Base-by-base conservation (phyloP, 2,113 vertebrate species). In the Numenius arquata region DNA sequence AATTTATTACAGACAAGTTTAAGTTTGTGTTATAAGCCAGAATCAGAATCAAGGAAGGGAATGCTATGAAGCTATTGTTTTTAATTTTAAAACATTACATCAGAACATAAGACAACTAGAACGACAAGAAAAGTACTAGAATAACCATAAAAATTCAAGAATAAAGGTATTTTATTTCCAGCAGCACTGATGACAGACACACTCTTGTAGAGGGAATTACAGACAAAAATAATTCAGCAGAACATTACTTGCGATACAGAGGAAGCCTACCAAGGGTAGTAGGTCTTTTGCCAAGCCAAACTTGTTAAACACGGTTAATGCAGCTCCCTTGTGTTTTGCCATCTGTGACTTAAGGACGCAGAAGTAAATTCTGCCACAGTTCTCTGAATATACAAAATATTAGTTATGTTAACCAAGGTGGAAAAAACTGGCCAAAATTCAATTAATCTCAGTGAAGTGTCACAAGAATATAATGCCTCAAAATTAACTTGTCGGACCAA, bases 21-120 rank as follows among this genome's bases (percentile, higher is more conserved):
- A 72, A 43, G 26, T 50, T 82, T 26, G 2, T 47, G 11, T 15
- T 45, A 29, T 22, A 53, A 70, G 9, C 20, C 23, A 66, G 34
- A 74, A 56, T 6, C 14, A 70, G 30, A 59, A 62, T 43, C 61
- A 29, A 10, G 14, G n/a, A 72, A 45, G 4, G 11, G 11, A 89
- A 84, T 0, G 1, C 26, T 12, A 8, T 18, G 36, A 74, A 47
- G 32, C 19, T 76, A 36, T 9, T 0, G 0, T 16, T 86, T 79
- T 43, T 18, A 66, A 41, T n/a, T n/a, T n/a, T n/a, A 72, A 45
- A 34, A 59, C 11, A 18, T 41, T 40, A 32, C 23, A 30, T 77
- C 27, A 36, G 59, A 91, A 61, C 18, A 45, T 55, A n/a, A 65
- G 29, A 32, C 20, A 85, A 74, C 18, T 13, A 20, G 34, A 48